Evolutionary conservation across 2,888 invertebrate species (phyloP), one percentile per base, ranked within the genome.

Genomic region (Piscicola geometra): DNA sequence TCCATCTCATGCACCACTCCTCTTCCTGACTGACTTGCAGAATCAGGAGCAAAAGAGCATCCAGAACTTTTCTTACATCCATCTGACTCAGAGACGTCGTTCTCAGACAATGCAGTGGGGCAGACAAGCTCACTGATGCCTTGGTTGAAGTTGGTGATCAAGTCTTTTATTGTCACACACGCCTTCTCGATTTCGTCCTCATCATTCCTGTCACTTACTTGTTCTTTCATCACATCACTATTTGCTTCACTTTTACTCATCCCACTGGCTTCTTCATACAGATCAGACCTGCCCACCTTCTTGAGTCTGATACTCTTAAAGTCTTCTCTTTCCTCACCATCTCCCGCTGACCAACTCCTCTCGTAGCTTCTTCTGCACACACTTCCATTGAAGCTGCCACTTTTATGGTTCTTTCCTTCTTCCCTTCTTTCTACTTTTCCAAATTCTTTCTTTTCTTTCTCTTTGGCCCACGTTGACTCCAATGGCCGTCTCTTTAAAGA

Each of bases 251-350:
- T 15, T 41, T 41, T 71, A 25, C n/a, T 28, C 12, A 15, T 47
- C 15, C 9, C 71, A 1, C 30, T 52, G 1, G 33, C 41, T 25
- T 33, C 56, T 64, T 64, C 73, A 73, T 50, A 73, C 32, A 73
- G 30, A 73, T 73, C 73, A 2, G 60, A 21, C 52, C 73, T 60
- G 15, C 73, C 73, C 12, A 52, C 52, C 36, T 73, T 73, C 41
- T 56, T 56, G 33, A 73, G 64, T 64, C 64, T 73, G 32, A 73
- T 73, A 15, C 25, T 64, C n/a, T 56, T 73, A 36, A 73, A 73
- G 64, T 73, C 64, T 35, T 73, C 73, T 21, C 25, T n/a, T 5
- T 56, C 15, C 9, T 41, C 41, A 41, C 15, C 41, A 5, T 41
- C 41, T 41, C 41, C 41, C 5, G 41, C 41, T 41, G 41, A 41